Base-by-base conservation (phyloP, 2,888 invertebrate species). In the Chromoteleia sp. region DNA sequence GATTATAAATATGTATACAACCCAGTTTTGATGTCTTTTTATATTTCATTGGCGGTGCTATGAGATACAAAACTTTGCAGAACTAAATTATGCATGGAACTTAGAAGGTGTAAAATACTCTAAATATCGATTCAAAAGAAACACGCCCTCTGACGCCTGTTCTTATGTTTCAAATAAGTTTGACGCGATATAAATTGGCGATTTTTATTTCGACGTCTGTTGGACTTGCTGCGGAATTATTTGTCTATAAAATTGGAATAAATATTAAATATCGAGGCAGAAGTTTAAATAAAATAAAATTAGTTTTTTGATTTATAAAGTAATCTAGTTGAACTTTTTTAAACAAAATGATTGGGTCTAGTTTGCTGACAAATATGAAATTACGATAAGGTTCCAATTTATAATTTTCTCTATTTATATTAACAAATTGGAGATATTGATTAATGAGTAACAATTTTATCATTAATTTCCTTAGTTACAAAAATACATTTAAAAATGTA, bases 1-100 rank as follows among this genome's bases (percentile, higher is more conserved):
- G 29, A 67, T 67, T 67, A 67, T 67, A 67, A 67, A 54, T 67
- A 67, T 54, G 41, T 54, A 67, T 67, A 30, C 14, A 67, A 54
- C 54, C 54, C 54, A 54, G 19, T 67, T 67, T 17, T 50, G 15
- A 43, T 54, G 19, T 54, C 43, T 67, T 56, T 68, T 56, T 68
- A 45, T 56, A 45, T 68, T 68, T 68, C 43, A 67, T 67, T 30
- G 54, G 6, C 30, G 21, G 33, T 14, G 45, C 45, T 56, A 56
- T 43, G 45, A 43, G 45, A 45, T 56, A 45, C 36, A 17, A 56
- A 56, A 68, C 43, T 68, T 68, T 56, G 17, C 17, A n/a, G 7
- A 56, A 54, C 29, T 68, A 56, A 56, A 68, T 68, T 68, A 68
- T 68, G 45, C 45, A 56, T 33, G 2, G 43, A 33, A 33, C n/a